Evolutionary conservation across 2,888 invertebrate genomes (phyloP).

Genomic region (Clunio marinus): DNA sequence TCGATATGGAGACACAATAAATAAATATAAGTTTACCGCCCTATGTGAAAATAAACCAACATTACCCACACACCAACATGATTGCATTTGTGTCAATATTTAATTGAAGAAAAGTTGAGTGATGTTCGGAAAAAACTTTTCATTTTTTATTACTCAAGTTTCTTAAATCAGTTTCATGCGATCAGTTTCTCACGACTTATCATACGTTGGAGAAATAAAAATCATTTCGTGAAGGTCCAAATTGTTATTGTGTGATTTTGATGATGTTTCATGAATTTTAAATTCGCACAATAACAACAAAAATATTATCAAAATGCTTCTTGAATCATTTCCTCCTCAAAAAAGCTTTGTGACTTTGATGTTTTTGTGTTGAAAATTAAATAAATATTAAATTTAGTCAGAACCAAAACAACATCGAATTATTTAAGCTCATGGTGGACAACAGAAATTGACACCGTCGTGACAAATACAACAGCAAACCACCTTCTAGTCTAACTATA

Average conservation of each 20-base stretch:
- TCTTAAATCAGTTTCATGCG: not conserved
- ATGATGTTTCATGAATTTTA: no score
- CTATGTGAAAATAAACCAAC: not conserved
- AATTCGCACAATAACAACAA: no score
- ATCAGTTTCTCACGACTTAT: not conserved
- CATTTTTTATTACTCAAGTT: not conserved
- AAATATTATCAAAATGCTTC: not conserved
- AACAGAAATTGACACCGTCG: not conserved
- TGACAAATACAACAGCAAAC: not conserved
- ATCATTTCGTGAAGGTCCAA: no score
- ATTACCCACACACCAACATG: not conserved
- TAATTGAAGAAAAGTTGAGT: not conserved
- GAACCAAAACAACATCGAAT: no score
- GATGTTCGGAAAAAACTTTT: not conserved
- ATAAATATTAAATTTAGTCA: no score
- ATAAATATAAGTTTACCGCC: not conserved
- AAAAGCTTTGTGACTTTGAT: not conserved
- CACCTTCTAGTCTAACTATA: conserved; percentile 13
- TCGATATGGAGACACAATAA: not conserved
- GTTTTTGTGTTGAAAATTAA: no score
- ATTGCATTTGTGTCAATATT: conserved; percentile 11
- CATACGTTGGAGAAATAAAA: no score
- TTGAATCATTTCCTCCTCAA: not conserved
- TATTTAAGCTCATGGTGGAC: no score
- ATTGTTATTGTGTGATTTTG: no score